Base-by-base conservation (phyloP, 2,888 invertebrate species). In the Leptopilina syphax region DNA sequence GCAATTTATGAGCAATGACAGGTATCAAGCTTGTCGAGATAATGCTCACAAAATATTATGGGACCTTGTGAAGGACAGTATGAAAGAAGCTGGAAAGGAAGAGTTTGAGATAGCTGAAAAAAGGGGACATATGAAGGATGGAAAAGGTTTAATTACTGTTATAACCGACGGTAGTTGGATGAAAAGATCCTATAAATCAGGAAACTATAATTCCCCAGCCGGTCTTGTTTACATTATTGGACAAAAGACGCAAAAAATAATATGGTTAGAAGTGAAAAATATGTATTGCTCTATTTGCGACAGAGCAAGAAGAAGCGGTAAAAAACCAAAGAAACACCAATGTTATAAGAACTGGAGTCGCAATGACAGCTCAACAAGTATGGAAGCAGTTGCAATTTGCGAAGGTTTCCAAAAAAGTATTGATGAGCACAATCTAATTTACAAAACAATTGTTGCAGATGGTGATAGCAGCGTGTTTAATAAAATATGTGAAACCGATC, bases 191-290 rank as follows among this genome's bases (percentile, higher is more conserved):
- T 57, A 57, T 12, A 57, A n/a, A 13, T n/a, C 9, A 3, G 57
- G 57, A 57, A n/a, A 5, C n/a, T 57, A 57, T 4, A 57, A 57
- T 57, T 57, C 57, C 1, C 57, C 57, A 12, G 57, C 57, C n/a
- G 57, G 57, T 1, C 1, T 57, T 3, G 57, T 3, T 1, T 57
- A 13, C 13, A 57, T 57, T 57, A 57, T 57, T 3, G 57, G 57
- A 1, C n/a, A 57, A 5, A 57, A 12, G 13, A 57, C 57, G 1
- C 3, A n/a, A 41, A 86, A 86, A 68, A 76, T 81, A n/a, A 47
- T 79, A n/a, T 79, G 80, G 76, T 65, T 86, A 54, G 87, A 86
- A n/a, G 83, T 88, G 0, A 65, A 84, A 8, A 87, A 89, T 77
- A 88, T 86, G 80, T 88, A 84, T n/a, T n/a, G n/a, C n/a, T n/a